Base-by-base conservation (phyloP, 2,113 vertebrate genomes). In the Sarotherodon lohbergeri region DNA sequence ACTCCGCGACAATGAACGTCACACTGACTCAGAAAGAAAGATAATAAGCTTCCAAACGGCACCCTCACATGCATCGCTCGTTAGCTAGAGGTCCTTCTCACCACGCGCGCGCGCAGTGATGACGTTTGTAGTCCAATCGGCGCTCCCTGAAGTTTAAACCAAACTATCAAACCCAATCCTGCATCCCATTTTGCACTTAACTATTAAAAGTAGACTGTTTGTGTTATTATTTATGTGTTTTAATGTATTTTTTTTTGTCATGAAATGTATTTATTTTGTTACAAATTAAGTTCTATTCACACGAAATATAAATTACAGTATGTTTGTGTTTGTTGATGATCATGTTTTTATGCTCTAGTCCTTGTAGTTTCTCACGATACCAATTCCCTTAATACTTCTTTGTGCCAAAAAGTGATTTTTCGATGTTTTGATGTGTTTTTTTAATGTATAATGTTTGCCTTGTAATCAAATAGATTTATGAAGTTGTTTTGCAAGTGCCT, bases 61-160 rank as follows among this genome's bases (percentile, higher is more conserved):
- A 52, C 16, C 34, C 50, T 86, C 92, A 93, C 90, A 87, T 93
- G 94, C 91, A 94, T 94, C 1, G 2, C 61, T 41, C 1, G 9
- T 16, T 9, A 50, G 11, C 27, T 3, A 17, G 14, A 52, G 81
- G 89, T 81, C 88, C 80, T 89, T 43, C 24, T 19, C 0, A 0
- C 6, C 19, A 4, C 2, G 1, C n/a, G 11, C 94, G n/a, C 94
- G 90, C 94, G 3, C 1, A 2, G 3, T 66, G 81, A 93, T 96
- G 93, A 95, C 94, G 91, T 93, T 1, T 90, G 79, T 83, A 88
- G 88, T 84, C 41, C 24, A 54, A 12, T 52, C 12, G 17, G 6
- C 7, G 6, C 2, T 1, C 9, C 0, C 2, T 88, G 86, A 82
- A 87, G 84, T 89, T 55, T 2, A 17, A 29, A 81, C 8, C 1